Base-by-base conservation (phyloP, 2,888 invertebrate species). In the Lasioglossum marginatum region DNA sequence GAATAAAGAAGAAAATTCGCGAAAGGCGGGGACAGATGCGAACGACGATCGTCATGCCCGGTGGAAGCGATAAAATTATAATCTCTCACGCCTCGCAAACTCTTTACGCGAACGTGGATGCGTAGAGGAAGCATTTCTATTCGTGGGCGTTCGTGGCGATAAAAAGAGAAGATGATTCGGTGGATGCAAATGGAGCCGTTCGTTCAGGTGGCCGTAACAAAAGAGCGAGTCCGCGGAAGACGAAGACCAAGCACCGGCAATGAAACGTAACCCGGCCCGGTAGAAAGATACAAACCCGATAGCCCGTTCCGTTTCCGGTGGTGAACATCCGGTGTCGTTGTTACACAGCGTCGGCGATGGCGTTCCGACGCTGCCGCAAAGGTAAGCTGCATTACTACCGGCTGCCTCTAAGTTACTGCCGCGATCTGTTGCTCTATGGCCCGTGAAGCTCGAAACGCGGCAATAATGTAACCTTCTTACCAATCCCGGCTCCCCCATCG, bases 391-490 rank as follows among this genome's bases (percentile, higher is more conserved):
- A 88, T 88, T 92, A 89, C 91, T 90, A 84, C 80, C 70, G 87
- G 81, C 45, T 23, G 92, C 88, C 87, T 89, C 87, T 92, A 92
- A 94, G 90, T 94, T 94, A 93, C 90, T 88, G 88, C 91, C 85
- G 79, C 91, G 92, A 92, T 88, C 91, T 91, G 85, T 75, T 81
- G 89, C 87, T 94, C 92, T 92, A 94, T 94, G 93, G 91, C 79
- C 92, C 94, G 93, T 94, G 93, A 94, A 93, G 93, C 90, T 84
- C 88, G 92, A 92, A 93, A 92, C 90, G 89, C 91, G 79, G 93
- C 92, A 93, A 92, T 93, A 93, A 93, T 91, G 92, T 93, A 92
- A 91, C 93, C 92, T 93, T 93, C 94, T 94, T 94, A 93, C 93
- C 91, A 88, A 92, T 92, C 91, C 89, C 86, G 68, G 23, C 52